Evolutionary conservation across 1,140 invertebrate genomes (phyloP).

Genomic region (Drosophila neocordata): DNA sequence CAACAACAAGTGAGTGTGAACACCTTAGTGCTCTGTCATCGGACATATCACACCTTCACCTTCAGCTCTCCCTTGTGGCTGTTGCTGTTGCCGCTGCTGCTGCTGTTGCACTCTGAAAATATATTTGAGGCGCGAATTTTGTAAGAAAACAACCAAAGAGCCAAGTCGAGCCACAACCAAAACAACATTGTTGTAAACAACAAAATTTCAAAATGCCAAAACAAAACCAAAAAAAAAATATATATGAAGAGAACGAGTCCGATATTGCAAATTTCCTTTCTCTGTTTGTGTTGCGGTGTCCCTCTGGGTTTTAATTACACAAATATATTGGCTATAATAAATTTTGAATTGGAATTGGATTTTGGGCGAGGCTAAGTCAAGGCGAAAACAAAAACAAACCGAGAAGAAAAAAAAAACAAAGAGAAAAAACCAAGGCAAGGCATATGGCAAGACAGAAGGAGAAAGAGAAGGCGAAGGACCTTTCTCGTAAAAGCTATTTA

Average conservation of each 20-base stretch:
- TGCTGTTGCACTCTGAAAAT: slow-evolving; percentile 35
- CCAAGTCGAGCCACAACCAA: slow-evolving; percentile 9
- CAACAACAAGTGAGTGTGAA: slow-evolving; percentile 24
- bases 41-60: slow-evolving; percentile 21
- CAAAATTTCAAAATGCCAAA: slow-evolving; percentile 41
- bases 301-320: slow-evolving; percentile 44
- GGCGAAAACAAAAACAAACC: slow-evolving; percentile 2
- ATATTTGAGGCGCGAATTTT: slow-evolving; percentile 45
- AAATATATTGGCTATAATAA: slow-evolving; percentile 56
- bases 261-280: slow-evolving; percentile 41
- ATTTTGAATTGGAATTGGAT: slow-evolving; percentile 40
- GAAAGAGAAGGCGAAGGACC: slow-evolving; percentile 27
- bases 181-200: slow-evolving; percentile 19
- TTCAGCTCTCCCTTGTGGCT: slow-evolving; percentile 7
- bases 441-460: not conserved
- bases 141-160: slow-evolving; percentile 20
- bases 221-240: slow-evolving; percentile 8
- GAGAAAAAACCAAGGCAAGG: not conserved
- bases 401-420: not conserved
- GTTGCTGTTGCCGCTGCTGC: not conserved
- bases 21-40: slow-evolving; percentile 31
- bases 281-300: slow-evolving; percentile 13
- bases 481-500: slow-evolving; percentile 38
- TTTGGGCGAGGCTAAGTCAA: slow-evolving; percentile 37
- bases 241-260: slow-evolving; percentile 21